Conservation (phyloP, 2,888 invertebrate genomes). For the Isoperla grammatica region DNA sequence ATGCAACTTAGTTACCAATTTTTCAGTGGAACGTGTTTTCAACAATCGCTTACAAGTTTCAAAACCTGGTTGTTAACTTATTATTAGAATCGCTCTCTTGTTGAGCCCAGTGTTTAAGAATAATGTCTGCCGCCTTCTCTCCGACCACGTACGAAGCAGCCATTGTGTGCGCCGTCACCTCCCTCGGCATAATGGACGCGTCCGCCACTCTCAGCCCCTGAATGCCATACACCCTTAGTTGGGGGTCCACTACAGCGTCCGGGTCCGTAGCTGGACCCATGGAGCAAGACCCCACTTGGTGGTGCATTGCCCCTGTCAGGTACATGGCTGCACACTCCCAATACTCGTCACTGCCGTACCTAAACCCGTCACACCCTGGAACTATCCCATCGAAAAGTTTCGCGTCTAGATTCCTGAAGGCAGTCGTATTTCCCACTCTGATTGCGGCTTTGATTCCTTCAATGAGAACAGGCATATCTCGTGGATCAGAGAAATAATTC, state of each 20-base stretch:
- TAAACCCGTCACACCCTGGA: slow-evolving; percentile 34
- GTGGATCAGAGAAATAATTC: slow-evolving; percentile 17
- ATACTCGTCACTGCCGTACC: slow-evolving; percentile 29
- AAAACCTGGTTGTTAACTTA: no score
- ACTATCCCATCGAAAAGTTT: slow-evolving; percentile 30
- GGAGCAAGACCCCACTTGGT: slow-evolving; percentile 35
- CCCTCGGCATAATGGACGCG: slow-evolving; percentile 34
- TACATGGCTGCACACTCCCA: slow-evolving; percentile 25
- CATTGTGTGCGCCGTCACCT: slow-evolving; percentile 30
- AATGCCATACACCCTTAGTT: slow-evolving; percentile 32
- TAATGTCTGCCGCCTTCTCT: slow-evolving; percentile 41
- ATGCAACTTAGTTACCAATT: no score
- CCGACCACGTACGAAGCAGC: slow-evolving; percentile 40
- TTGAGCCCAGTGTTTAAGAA: slow-evolving; percentile 23
- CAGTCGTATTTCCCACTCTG: slow-evolving; percentile 30
- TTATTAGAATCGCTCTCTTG: no score
- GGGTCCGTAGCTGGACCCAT: slow-evolving; percentile 37
- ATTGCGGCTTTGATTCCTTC: slow-evolving; percentile 32
- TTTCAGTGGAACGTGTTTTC: no score
- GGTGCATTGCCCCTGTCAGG: slow-evolving; percentile 23
- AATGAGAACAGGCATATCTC: slow-evolving; percentile 10
- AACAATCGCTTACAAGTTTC: no score
- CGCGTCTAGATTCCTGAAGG: slow-evolving; percentile 32
- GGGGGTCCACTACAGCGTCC: slow-evolving; percentile 31
- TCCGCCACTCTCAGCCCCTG: slow-evolving; percentile 31